Conservation (phyloP, 1,140 invertebrate species). For the Danaus plexippus region DNA sequence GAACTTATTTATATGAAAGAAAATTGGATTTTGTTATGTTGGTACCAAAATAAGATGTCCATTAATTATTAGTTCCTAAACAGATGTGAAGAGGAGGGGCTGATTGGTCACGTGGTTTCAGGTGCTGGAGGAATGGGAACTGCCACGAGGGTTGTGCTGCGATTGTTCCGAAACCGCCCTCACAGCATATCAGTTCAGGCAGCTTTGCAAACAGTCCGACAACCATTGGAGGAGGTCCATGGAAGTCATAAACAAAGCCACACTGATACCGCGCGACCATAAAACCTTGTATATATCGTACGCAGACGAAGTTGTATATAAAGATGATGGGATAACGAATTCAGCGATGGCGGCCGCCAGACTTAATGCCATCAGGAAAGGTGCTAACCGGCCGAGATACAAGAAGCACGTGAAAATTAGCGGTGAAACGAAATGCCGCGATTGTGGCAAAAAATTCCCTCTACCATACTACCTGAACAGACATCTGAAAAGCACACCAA, state of each 20-base stretch:
- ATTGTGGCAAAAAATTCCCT: conserved; percentile 48
- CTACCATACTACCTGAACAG: conserved; percentile 38
- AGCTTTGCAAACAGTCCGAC: conserved; percentile 30
- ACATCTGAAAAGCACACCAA: conserved; percentile 42
- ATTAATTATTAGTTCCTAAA: neutral
- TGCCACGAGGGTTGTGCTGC: conserved; percentile 42
- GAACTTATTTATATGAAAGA: neutral
- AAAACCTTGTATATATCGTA: conserved; percentile 37
- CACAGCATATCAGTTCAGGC: conserved; percentile 32
- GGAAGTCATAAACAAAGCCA: conserved; percentile 15
- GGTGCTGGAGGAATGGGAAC: conserved; percentile 35
- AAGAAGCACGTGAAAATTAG: conserved; percentile 12
- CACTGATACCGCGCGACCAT: conserved; percentile 18
- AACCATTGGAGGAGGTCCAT: conserved; percentile 28
- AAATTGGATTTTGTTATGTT: no score
- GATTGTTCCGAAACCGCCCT: conserved; percentile 33
- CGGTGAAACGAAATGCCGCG: conserved; percentile 26
- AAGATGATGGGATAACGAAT: conserved; percentile 22
- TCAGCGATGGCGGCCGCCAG: conserved; percentile 19
- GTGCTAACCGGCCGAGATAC: neutral
- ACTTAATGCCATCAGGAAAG: conserved; percentile 20
- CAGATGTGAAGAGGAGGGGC: conserved; percentile 26
- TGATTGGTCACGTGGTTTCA: conserved; percentile 55
- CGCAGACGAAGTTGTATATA: conserved; percentile 23
- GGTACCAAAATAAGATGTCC: no score